Evolutionary conservation across 2,888 invertebrate species (phyloP).

Genomic region (Hetaerina titia): DNA sequence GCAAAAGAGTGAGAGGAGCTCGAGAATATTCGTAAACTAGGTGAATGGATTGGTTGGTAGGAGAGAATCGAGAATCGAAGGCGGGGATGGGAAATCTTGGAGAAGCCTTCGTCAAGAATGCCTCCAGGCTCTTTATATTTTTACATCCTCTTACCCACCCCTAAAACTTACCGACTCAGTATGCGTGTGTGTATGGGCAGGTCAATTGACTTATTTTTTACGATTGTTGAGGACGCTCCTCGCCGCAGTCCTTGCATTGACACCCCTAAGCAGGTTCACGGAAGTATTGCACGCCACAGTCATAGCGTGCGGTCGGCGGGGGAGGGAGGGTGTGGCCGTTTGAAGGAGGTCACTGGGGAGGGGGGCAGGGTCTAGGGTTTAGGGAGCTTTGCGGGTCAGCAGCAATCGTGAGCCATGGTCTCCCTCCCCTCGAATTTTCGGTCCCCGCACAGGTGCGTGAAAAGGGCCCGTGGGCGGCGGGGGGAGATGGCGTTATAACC

Average conservation of each 20-base stretch:
- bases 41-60: background rate
- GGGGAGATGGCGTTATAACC: background rate
- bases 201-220: background rate
- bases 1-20: background rate
- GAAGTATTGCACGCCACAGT: background rate
- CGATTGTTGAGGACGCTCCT: background rate
- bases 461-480: background rate
- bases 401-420: too few relatives aligned
- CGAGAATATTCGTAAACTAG: background rate
- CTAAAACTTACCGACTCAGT: background rate
- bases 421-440: background rate
- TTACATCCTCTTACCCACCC: background rate
- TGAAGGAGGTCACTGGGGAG: too few relatives aligned
- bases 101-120: background rate
- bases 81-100: background rate
- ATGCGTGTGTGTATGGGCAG: background rate
- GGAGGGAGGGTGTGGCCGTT: background rate
- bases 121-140: background rate
- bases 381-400: too few relatives aligned
- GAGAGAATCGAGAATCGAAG: background rate
- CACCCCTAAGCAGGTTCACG: background rate
- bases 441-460: background rate
- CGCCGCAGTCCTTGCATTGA: background rate
- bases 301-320: background rate
- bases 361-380: too few relatives aligned